Evolutionary conservation across 2,113 vertebrate species (phyloP), one percentile per base, ranked within the genome.

Genomic region (Baryphthengus martii): DNA sequence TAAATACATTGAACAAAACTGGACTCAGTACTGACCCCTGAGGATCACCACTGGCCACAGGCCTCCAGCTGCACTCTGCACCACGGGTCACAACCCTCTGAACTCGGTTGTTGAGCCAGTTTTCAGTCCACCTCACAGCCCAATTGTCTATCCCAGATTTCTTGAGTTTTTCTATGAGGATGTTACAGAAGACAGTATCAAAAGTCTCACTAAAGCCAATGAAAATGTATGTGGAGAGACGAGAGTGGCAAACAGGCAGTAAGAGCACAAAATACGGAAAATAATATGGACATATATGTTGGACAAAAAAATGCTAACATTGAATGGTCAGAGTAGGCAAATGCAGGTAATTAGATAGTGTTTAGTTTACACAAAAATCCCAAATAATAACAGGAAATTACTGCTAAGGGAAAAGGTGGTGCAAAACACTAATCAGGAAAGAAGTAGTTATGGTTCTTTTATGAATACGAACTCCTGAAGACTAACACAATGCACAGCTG

Each of bases 401-500:
- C 55, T 40, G 21, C 37, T 50, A 74, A 3, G 1, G 62, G 24
- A 88, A 90, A 88, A 93, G 72, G 67, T 84, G 45, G 42, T 80
- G 28, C 31, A 88, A 62, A n/a, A 80, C 39, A 49, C 33, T 80
- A n/a, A 90, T 55, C 75, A 81, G 72, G 72, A 94, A 93, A 91
- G 49, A 52, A 78, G 50, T 10, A 40, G 39, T 56, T 68, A 81
- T 50, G 84, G 59, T 72, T 91, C 17, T 52, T 78, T 89, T 63
- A 66, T 62, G 23, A 74, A 62, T 59, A 61, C 3, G 6, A 77
- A 56, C 33, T 85, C 91, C 28, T 85, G 33, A 80, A 50, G 10
- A 62, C 11, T 62, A 79, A 65, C n/a, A 88, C 13, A 14, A 88
- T 58, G 11, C 53, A 50, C 85, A 80, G 74, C 82, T 96, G 82